Evolutionary conservation across 2,797 vertebrate species (phyloP).

Genomic region (Platyrinchus mystaceus): DNA sequence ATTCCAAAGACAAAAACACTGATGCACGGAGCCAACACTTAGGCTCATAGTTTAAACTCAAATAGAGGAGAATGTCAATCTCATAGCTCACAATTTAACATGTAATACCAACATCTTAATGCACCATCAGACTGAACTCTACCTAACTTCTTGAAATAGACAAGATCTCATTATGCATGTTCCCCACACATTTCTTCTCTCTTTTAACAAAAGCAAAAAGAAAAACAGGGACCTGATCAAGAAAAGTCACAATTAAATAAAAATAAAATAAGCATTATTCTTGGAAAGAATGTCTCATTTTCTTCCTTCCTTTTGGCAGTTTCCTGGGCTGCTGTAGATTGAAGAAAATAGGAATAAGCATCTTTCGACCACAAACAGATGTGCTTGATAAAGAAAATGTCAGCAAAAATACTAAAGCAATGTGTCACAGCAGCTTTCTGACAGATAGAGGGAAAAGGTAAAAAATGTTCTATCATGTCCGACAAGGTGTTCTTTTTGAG

Average conservation of each 20-base stretch:
- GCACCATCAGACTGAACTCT: background rate
- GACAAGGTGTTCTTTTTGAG: constrained; percentile 99
- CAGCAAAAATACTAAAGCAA: constrained; percentile 97
- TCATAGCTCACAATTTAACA: background rate
- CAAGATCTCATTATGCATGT: background rate
- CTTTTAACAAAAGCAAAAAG: background rate
- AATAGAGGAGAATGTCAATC: background rate
- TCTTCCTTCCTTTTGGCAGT: constrained; percentile 66
- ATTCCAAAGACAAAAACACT: background rate
- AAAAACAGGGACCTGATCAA: background rate
- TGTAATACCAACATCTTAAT: background rate
- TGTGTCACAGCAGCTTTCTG: constrained; percentile 91
- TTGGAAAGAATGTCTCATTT: constrained; percentile 38
- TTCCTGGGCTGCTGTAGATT: constrained; percentile 74
- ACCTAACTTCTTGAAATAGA: background rate
- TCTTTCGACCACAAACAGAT: constrained; percentile 91
- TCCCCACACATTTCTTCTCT: background rate
- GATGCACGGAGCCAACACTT: background rate
- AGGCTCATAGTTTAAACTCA: background rate
- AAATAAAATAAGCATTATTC: background rate
- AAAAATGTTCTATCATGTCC: constrained; percentile 99
- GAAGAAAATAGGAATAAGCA: constrained; percentile 84
- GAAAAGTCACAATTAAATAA: background rate
- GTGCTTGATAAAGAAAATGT: constrained; percentile 99
- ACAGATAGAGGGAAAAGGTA: constrained; percentile 97